phyloP scores from a whole-genome alignment of 2,888 invertebrate species.

The Myopa testacea region DNA sequence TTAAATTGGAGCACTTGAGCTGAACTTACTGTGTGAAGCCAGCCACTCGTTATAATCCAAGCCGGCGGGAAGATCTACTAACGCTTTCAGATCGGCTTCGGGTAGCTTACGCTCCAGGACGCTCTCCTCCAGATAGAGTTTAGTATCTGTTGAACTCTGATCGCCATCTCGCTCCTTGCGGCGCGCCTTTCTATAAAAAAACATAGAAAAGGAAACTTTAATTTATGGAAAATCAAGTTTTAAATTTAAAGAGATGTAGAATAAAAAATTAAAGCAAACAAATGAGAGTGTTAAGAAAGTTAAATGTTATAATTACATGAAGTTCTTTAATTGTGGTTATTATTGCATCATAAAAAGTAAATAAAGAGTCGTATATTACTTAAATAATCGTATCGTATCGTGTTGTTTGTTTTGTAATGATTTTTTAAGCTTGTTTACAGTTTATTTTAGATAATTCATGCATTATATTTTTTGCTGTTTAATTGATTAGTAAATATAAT shows the following conservation, averaged over 20 bases:
- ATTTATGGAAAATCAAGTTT: not conserved
- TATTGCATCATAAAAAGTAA: not conserved
- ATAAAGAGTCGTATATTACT: no score
- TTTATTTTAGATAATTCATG: not conserved
- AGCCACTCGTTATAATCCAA: conserved; percentile 99
- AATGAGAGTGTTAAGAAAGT: no score
- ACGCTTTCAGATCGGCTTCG: conserved; percentile 92
- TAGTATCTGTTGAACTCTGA: conserved; percentile 84
- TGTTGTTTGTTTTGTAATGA: not conserved
- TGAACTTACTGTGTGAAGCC: conserved; percentile 91
- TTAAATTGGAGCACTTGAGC: not conserved
- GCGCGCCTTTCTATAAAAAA: conserved; percentile 87
- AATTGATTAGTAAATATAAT: not conserved
- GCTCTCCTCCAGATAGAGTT: conserved; percentile 95
- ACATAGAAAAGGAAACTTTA: not conserved
- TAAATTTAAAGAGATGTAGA: no score
- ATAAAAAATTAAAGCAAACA: no score
- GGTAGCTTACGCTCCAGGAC: conserved; percentile 93
- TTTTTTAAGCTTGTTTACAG: not conserved
- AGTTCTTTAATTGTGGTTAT: not conserved
- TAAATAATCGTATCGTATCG: not conserved
- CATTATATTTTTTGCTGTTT: not conserved
- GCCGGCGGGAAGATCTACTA: conserved; percentile 94
- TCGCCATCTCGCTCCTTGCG: conserved; percentile 94
- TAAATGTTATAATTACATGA: no score